Evolutionary conservation across 2,797 vertebrate species (phyloP).

Genomic region (Etheostoma perlongum): DNA sequence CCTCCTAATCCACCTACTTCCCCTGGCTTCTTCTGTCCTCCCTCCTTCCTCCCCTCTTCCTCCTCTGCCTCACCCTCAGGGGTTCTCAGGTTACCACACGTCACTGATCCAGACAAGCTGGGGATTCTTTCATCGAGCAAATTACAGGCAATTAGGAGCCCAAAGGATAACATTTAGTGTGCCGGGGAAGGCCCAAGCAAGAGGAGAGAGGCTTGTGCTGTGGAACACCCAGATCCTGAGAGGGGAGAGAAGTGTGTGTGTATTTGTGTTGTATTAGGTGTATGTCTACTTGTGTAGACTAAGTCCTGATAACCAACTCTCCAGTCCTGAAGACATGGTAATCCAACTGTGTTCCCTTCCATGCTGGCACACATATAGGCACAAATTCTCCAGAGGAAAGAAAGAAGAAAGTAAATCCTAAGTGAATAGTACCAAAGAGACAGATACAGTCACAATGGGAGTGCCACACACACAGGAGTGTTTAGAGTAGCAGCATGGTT

Average conservation of each 20-base stretch:
- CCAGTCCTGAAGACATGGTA: constrained; percentile 57
- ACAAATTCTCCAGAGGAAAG: background rate
- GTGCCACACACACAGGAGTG: constrained; percentile 66
- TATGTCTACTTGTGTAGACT: constrained; percentile 56
- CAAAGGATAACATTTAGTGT: constrained; percentile 83
- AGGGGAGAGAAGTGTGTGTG: constrained; percentile 11
- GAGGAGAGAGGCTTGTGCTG: constrained; percentile 70
- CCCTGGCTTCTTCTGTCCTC: constrained; percentile 61
- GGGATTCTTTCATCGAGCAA: constrained; percentile 83
- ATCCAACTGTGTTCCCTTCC: constrained; percentile 39
- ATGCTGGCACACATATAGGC: constrained; percentile 18
- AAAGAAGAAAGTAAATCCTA: constrained; percentile 20
- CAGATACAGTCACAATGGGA: constrained; percentile 60
- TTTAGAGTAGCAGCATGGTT: constrained; percentile 63
- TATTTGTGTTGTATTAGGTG: constrained; percentile 54
- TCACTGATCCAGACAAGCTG: constrained; percentile 78
- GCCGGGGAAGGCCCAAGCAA: constrained; percentile 77
- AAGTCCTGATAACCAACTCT: constrained; percentile 77
- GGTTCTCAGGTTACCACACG: constrained; percentile 82
- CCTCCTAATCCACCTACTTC: constrained; percentile 70
- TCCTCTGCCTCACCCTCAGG: constrained; percentile 60
- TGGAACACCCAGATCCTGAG: constrained; percentile 69
- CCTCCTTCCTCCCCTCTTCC: constrained; percentile 56
- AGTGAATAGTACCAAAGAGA: constrained; percentile 25
- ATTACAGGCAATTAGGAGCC: constrained; percentile 85